Evolutionary conservation across 1,140 invertebrate genomes (phyloP).

Genomic region (Philotrypesis tridentata): DNA sequence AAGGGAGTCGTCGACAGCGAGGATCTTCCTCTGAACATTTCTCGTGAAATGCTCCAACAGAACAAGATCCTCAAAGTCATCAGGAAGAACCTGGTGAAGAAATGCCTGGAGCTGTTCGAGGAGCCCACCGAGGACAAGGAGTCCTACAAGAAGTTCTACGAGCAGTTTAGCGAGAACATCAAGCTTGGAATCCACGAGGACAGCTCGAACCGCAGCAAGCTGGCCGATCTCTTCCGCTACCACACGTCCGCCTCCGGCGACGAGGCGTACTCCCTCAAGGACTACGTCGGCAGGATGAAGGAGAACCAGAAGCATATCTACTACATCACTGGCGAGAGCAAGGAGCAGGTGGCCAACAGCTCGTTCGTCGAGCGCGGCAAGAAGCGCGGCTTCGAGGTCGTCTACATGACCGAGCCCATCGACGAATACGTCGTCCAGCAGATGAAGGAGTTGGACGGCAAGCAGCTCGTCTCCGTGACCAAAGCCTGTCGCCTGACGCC

Average conservation of each 20-base stretch:
- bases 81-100: slow-evolving; percentile 98
- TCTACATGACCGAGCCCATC: slow-evolving; percentile 99
- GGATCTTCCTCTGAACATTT: slow-evolving; percentile 98
- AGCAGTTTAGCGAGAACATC: slow-evolving; percentile 98
- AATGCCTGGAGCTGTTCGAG: slow-evolving; percentile 96
- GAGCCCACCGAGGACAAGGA: slow-evolving; percentile 97
- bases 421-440: slow-evolving; percentile 99
- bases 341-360: slow-evolving; percentile 96
- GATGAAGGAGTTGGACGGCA: slow-evolving; percentile 98
- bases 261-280: slow-evolving; percentile 93
- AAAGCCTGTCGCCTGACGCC: too few species aligned
- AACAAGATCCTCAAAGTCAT: slow-evolving; percentile 99
- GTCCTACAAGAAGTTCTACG: slow-evolving; percentile 98
- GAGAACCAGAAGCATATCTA: slow-evolving; percentile 98
- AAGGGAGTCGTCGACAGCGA: slow-evolving; percentile 98
- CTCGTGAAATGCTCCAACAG: slow-evolving; percentile 98
- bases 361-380: slow-evolving; percentile 98
- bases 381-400: slow-evolving; percentile 97
- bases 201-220: slow-evolving; percentile 92
- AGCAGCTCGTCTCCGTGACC: slow-evolving; percentile 95
- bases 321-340: slow-evolving; percentile 97
- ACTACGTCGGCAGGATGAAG: slow-evolving; percentile 98
- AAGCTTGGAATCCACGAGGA: slow-evolving; percentile 99
- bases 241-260: slow-evolving; percentile 96
- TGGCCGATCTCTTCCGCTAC: slow-evolving; percentile 94